phyloP scores from a whole-genome alignment of 2,113 vertebrate species.

The Xiphophorus hellerii region DNA sequence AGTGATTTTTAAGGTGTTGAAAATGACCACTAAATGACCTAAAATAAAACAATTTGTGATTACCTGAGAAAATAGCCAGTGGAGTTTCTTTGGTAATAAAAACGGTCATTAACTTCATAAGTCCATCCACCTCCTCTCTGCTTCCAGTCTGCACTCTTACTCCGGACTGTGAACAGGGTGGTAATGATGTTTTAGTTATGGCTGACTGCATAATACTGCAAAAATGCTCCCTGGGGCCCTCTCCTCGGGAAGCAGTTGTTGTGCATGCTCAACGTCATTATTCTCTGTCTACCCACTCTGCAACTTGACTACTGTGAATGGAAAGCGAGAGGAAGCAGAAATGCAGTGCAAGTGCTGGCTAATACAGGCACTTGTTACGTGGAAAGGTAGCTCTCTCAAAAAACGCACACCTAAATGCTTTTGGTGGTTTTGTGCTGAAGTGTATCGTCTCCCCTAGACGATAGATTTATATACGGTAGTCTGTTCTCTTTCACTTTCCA shows the following conservation, averaged over 20 bases:
- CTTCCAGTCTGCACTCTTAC: conserved; percentile 21
- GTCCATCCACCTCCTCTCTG: conserved; percentile 11
- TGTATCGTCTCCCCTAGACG: conserved; percentile 42
- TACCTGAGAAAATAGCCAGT: neutral
- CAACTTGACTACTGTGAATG: conserved; percentile 62
- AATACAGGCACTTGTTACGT: conserved; percentile 66
- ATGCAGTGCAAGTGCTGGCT: conserved; percentile 54
- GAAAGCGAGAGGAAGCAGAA: conserved; percentile 52
- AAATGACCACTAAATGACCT: neutral
- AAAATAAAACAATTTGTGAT: neutral
- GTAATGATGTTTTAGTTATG: conserved; percentile 78
- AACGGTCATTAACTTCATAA: conserved; percentile 21
- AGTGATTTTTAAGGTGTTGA: neutral
- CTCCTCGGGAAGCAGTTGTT: conserved; percentile 67
- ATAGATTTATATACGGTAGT: conserved; percentile 19
- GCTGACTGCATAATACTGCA: conserved; percentile 75
- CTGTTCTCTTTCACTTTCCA: conserved; percentile 5
- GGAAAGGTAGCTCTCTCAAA: conserved; percentile 46
- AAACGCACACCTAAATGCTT: conserved; percentile 41
- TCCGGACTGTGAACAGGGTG: conserved; percentile 47
- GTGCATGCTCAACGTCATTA: conserved; percentile 72
- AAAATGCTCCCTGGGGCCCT: conserved; percentile 69
- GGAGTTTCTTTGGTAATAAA: conserved; percentile 16
- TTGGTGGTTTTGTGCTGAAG: conserved; percentile 43
- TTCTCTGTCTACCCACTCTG: conserved; percentile 70